Evolutionary conservation across 53 echinoderm and acorn worm genomes (phyloP), one percentile per base, ranked within the genome.

Genomic region (Henricia sp.): DNA sequence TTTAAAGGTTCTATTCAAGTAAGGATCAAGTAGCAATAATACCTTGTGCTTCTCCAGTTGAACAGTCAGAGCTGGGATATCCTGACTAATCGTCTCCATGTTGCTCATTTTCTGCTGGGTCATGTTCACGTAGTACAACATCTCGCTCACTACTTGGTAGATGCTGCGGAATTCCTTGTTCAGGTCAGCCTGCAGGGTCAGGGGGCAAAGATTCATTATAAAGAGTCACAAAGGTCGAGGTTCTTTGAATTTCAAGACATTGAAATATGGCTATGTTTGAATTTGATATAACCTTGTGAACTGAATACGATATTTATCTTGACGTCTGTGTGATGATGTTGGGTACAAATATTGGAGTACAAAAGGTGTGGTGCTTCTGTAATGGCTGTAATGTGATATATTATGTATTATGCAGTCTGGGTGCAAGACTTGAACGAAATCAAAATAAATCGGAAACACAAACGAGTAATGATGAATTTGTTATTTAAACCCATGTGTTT

Each of bases 21-120:
- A n/a, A n/a, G n/a, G n/a, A n/a, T n/a, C n/a, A n/a, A n/a, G n/a
- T n/a, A n/a, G n/a, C 1, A 10, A 2, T 16, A 8, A 40, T 59
- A 80, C 93, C 94, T 92, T 92, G 77, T 95, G 94, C 58, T 99
- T 94, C 70, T 94, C 92, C 50, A 92, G 84, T 63, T 99, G 99
- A 67, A 92, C 88, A 35, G 94, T 99, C 87, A 99, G 70, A 1
- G 94, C 92, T 11, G 94, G 92, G 37, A 99, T 90, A 55, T 99
- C 99, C 77, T 88, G 85, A 63, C 94, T 95, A 85, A 91, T 80
- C 40, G 90, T 87, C 46, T 99, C 99, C 69, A 85, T 63, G 74
- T 80, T 95, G 86, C 71, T 92, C 72, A 99, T 87, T 52, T 96
- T 96, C 93, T 96, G 93, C 10, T 72, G 50, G 44, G 91, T 96